Conservation (phyloP, 2,888 invertebrate genomes). For the Lepidochrysops patricia region DNA sequence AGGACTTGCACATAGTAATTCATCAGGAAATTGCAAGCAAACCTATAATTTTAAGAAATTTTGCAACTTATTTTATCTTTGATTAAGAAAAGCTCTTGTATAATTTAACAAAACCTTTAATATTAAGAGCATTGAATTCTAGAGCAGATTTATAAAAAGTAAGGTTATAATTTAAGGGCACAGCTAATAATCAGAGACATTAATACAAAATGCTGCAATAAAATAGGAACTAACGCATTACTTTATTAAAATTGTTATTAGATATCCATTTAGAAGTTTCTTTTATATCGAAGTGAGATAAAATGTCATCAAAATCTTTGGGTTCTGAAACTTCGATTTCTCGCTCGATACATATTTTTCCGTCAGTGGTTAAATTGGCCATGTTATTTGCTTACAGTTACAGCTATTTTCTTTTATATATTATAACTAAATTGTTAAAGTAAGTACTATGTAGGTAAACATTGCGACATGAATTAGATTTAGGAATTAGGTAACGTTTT, state of each 20-base stretch:
- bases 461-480: too few relatives aligned
- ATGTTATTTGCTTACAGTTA: slow-evolving; percentile 29
- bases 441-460: too few relatives aligned
- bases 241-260: slow-evolving; percentile 78
- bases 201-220: not conserved
- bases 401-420: not conserved
- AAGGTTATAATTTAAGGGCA: not conserved
- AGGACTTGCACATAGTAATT: slow-evolving; percentile 80
- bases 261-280: slow-evolving; percentile 82
- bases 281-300: slow-evolving; percentile 73
- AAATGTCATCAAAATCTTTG: slow-evolving; percentile 38
- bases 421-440: not conserved
- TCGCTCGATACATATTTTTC: slow-evolving; percentile 69
- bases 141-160: not conserved
- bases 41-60: slow-evolving; percentile 74
- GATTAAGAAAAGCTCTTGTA: too few relatives aligned
- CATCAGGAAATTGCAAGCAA: slow-evolving; percentile 94
- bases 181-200: too few relatives aligned
- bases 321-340: slow-evolving; percentile 40
- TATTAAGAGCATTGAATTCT: too few relatives aligned
- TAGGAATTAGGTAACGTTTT: too few relatives aligned
- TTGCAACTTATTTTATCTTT: too few relatives aligned
- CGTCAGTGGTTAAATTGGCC: slow-evolving; percentile 71
- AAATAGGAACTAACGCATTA: slow-evolving; percentile 42
- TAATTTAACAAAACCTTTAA: too few relatives aligned